phyloP scores from a whole-genome alignment of 30 jellyfish, hydroid and myxozoan genomes.

The Turritopsis dohrnii region DNA sequence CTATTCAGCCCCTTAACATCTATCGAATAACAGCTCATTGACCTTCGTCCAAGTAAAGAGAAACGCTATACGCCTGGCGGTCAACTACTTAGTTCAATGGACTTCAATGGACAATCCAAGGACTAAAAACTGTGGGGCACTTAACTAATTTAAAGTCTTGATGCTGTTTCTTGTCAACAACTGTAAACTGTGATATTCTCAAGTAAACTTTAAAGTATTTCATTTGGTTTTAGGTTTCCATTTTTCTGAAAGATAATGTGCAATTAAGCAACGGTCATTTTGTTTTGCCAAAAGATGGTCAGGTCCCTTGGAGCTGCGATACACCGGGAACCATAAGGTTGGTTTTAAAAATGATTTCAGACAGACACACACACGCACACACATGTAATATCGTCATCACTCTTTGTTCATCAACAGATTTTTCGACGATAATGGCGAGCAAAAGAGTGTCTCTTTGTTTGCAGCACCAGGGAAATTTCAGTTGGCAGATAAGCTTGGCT shows the following conservation, averaged over 20 bases:
- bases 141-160: too few relatives aligned
- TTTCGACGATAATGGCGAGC: slow-evolving; percentile 34
- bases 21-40: too few relatives aligned
- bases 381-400: too few relatives aligned
- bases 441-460: slow-evolving; percentile 24
- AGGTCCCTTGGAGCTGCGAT: slow-evolving; percentile 89
- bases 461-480: slow-evolving; percentile 46
- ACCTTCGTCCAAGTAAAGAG: too few relatives aligned
- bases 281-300: slow-evolving; percentile 76
- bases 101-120: too few relatives aligned
- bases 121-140: too few relatives aligned
- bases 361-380: too few relatives aligned
- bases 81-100: too few relatives aligned
- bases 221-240: slow-evolving; percentile 71
- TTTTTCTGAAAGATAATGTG: slow-evolving; percentile 84
- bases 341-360: background rate
- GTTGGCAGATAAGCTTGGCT: slow-evolving; percentile 83
- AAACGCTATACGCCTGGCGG: too few relatives aligned
- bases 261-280: slow-evolving; percentile 87
- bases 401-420: slow-evolving; percentile 11
- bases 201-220: background rate
- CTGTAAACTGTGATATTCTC: too few relatives aligned
- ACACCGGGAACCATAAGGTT: slow-evolving; percentile 93
- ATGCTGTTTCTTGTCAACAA: too few relatives aligned
- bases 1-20: too few relatives aligned